Evolutionary conservation across 2,888 invertebrate genomes (phyloP).

Genomic region (Abrostola tripartita): DNA sequence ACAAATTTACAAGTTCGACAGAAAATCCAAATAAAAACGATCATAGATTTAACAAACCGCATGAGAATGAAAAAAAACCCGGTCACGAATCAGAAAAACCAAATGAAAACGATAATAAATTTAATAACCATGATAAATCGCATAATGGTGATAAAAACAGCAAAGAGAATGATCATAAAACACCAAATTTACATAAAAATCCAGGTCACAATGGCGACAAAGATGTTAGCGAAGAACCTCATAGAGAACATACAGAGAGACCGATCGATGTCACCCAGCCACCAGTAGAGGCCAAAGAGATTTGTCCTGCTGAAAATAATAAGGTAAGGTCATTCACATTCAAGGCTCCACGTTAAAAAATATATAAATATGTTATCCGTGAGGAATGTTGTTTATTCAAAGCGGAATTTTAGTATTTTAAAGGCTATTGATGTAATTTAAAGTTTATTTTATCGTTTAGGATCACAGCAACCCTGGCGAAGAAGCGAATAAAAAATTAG

Average conservation of each 20-base stretch:
- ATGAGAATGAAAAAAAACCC: neutral
- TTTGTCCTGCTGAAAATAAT: constrained; percentile 7
- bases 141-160: neutral
- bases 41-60: neutral
- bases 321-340: constrained; percentile 15
- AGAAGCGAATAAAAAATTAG: constrained; percentile 20
- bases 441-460: constrained; percentile 13
- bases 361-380: no score
- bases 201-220: neutral
- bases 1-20: no score
- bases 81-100: neutral
- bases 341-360: no score
- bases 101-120: neutral
- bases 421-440: neutral
- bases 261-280: neutral
- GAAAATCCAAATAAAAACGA: no score
- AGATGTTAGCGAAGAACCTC: neutral
- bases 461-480: neutral
- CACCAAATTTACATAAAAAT: neutral
- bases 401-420: no score
- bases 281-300: constrained; percentile 12
- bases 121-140: constrained; percentile 7
- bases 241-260: constrained; percentile 1
- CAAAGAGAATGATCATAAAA: no score
- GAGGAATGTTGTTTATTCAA: no score